Evolutionary conservation across 2,797 vertebrate genomes (phyloP).

Genomic region (Okamejei kenojei): DNA sequence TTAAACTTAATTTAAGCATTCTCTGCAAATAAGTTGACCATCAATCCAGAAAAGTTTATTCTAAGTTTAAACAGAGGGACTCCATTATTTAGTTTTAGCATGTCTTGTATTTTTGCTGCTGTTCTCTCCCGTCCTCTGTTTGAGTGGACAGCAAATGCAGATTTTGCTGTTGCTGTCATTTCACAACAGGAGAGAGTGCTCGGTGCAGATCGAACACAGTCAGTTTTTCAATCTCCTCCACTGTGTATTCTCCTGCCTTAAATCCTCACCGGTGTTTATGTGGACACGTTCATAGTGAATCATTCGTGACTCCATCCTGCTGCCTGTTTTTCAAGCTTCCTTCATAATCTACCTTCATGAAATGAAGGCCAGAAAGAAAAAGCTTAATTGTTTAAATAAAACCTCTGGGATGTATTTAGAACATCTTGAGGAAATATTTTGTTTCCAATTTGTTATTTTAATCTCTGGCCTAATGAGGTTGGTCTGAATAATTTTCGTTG

Average conservation of each 20-base stretch:
- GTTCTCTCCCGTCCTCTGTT: background rate
- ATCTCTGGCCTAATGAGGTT: background rate
- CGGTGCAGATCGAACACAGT: background rate
- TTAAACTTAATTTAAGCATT: background rate
- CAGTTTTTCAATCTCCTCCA: background rate
- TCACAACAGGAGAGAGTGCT: background rate
- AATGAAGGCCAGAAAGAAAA: background rate
- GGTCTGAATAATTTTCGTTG: background rate
- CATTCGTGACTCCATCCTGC: background rate
- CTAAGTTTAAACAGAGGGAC: background rate
- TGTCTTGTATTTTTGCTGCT: background rate
- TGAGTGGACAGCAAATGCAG: background rate
- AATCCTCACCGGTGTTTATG: background rate
- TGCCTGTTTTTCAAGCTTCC: background rate
- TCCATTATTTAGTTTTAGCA: background rate
- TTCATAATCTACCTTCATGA: background rate
- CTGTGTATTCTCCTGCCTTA: background rate
- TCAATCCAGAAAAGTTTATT: background rate
- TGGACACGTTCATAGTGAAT: no score
- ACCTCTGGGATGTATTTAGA: background rate
- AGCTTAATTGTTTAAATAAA: background rate
- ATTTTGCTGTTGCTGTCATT: background rate
- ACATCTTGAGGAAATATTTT: background rate
- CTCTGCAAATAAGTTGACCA: background rate
- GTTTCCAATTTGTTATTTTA: background rate